Evolutionary conservation across 53 echinoderm and acorn worm species (phyloP), one percentile per base, ranked within the genome.

Genomic region (Antedon mediterranea): DNA sequence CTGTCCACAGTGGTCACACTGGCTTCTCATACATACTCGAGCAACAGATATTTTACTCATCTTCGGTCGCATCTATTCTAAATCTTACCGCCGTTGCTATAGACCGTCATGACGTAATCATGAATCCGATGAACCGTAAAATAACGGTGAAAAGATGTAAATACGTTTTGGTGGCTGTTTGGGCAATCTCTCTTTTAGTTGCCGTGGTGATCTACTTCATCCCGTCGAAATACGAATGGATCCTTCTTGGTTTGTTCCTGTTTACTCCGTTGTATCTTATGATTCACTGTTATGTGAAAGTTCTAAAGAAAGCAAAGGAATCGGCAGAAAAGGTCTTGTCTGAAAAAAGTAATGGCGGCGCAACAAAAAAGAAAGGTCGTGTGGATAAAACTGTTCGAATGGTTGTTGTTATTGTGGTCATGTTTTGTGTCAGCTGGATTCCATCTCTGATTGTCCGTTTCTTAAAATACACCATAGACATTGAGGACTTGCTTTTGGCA

Each of bases 21-120:
- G 94, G 94, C 0, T 84, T 89, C 30, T 88, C 91, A 15, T 94
- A 91, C 75, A 73, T 81, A 32, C 81, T 86, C n/a, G 94, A 94
- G 30, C 94, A 94, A 70, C 83, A 89, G 34, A 80, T 94, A 42
- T 94, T 94, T 80, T 94, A 94, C 75, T 94, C 91, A 70, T 89
- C 94, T 3, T 89, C 91, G 0, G 89, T 91, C 0, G 90, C 94
- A 23, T 94, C 94, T 78, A 91, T 94, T 43, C 77, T 94, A 34
- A 94, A 91, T 81, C 86, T 94, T 11, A 86, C 91, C 1, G 89
- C 85, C 41, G 90, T 94, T 34, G 85, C 94, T 23, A 43, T 94
- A 28, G 94, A 94, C 71, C 79, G 94, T 30, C 80, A 91, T 78
- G 94, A 94, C 31, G 94, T 91, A 13, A 85, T 94, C 33, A 75